Base-by-base conservation (phyloP, 2,888 invertebrate species). In the Lochmaea capreae region DNA sequence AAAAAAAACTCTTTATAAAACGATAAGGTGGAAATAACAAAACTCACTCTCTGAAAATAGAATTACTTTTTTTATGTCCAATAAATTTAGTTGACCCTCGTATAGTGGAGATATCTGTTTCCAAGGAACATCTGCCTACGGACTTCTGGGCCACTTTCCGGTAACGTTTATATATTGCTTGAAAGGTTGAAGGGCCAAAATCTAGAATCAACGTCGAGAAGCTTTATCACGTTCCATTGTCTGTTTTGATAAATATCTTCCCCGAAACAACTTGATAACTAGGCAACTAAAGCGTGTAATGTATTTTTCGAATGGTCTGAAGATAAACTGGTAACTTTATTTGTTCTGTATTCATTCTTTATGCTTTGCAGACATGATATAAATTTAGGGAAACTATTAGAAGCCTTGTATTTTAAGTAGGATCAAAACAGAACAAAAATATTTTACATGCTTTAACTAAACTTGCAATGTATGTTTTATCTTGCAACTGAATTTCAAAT, bases 201-300 rank as follows among this genome's bases (percentile, higher is more conserved):
- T 68, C 26, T 46, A 68, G 59, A 59, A 59, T 33, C 49, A 59
- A 59, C 68, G 58, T 59, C n/a, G 68, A 68, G 58, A 68, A 68
- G 68, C 68, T 69, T 52, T 62, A 69, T 69, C 62, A 69, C 62
- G 62, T 22, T 39, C 69, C 62, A 33, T 69, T 69, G 69, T 69
- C 62, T 69, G 69, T 69, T 59, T 67, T 69, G 69, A 69, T 69
- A 69, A 69, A 69, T 49, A 69, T 62, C 69, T 52, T 62, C 62
- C 11, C 16, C 26, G 52, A 43, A 62, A 69, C 49, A 61, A 61
- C 61, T 62, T 49, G 62, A 69, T 69, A 61, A 52, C 69, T 62
- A 12, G 61, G 54, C 62, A 54, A 62, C 52, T 69, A 46, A 52
- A 69, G 42, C 52, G n/a, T 16, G 61, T 61, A 62, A 69, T 62